phyloP scores from a whole-genome alignment of 2,113 vertebrate genomes.

The Oreochromis niloticus region DNA sequence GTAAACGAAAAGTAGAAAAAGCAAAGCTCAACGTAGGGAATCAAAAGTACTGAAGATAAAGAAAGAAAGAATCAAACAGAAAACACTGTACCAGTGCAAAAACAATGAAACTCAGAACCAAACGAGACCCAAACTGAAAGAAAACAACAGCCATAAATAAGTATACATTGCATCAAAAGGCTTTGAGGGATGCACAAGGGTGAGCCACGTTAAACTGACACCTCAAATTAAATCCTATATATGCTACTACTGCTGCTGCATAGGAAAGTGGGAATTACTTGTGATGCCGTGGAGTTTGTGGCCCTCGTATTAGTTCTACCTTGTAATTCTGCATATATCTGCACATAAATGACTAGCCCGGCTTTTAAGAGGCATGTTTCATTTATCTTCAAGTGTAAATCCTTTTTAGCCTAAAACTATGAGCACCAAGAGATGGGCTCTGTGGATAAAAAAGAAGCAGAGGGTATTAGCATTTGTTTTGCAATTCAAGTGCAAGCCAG shows the following conservation, averaged over 20 bases:
- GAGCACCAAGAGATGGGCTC: not conserved
- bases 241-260: not conserved
- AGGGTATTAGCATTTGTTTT: conserved; percentile 23
- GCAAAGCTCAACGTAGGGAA: conserved; percentile 61
- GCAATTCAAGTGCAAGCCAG: conserved; percentile 13
- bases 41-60: conserved; percentile 46
- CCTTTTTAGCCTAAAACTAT: not conserved
- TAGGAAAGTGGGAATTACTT: not conserved
- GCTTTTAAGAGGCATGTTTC: conserved; percentile 38
- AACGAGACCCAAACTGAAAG: conserved; percentile 66
- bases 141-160: conserved; percentile 65
- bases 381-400: conserved; percentile 4
- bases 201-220: conserved; percentile 52
- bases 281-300: not conserved
- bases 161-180: conserved; percentile 74
- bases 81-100: conserved; percentile 68
- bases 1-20: conserved; percentile 46
- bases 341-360: not conserved
- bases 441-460: conserved; percentile 5
- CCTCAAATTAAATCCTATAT: not conserved
- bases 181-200: conserved; percentile 67
- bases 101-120: conserved; percentile 62
- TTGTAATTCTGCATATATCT: not conserved
- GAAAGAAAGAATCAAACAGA: conserved; percentile 40
- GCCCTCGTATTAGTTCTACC: not conserved